Evolutionary conservation across 2,113 vertebrate genomes (phyloP).

Genomic region (Erpornis zantholeuca): DNA sequence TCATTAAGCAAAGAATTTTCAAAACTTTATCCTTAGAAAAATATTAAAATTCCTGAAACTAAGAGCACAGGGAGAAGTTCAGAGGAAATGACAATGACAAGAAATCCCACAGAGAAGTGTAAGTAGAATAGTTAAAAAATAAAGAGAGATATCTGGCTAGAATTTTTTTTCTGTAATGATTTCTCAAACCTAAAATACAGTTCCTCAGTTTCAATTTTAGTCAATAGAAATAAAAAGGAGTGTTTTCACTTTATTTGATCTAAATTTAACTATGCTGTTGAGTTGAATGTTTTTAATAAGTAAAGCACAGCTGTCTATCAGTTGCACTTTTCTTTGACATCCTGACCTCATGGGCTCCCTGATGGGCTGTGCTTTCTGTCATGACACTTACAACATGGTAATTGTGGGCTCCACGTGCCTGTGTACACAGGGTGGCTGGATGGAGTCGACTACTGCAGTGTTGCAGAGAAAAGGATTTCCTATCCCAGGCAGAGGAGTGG

Average conservation of each 20-base stretch:
- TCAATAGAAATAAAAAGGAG: not conserved
- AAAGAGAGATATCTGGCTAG: not conserved
- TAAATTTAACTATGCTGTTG: not conserved
- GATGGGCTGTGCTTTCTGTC: not conserved
- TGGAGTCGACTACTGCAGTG: fast-evolving
- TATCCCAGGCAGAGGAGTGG: not conserved
- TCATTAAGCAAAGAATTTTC: not conserved
- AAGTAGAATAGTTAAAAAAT: not conserved
- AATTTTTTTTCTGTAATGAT: not conserved
- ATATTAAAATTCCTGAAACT: not conserved
- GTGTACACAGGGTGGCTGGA: too few species aligned
- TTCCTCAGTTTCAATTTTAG: not conserved
- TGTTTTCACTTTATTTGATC: not conserved
- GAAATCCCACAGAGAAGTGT: not conserved
- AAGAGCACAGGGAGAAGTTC: not conserved
- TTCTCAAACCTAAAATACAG: not conserved
- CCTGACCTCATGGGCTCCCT: not conserved
- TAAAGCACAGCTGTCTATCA: not conserved
- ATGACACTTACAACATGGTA: not conserved
- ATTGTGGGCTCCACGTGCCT: not conserved
- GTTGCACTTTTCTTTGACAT: not conserved
- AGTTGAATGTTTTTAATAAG: not conserved
- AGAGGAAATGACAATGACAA: not conserved
- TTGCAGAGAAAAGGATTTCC: not conserved
- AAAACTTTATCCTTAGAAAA: not conserved